Evolutionary conservation across 2,888 invertebrate species (phyloP).

Genomic region (Hybos culiciformis): DNA sequence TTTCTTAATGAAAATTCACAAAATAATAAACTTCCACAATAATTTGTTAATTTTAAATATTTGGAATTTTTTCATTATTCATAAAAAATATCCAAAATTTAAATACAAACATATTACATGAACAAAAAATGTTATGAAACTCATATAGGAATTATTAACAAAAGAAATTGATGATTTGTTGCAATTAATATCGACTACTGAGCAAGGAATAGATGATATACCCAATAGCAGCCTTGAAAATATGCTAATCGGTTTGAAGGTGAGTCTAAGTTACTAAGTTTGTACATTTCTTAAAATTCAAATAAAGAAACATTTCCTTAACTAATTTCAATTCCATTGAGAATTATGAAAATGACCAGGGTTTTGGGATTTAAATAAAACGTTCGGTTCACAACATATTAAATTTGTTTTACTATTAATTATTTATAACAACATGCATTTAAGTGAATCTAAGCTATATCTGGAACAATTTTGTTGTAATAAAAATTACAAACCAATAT

Average conservation of each 20-base stretch:
- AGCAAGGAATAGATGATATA: slow-evolving; percentile 51
- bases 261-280: slow-evolving; percentile 35
- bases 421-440: too few relatives aligned
- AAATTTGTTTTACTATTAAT: too few relatives aligned
- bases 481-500: too few relatives aligned
- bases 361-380: too few relatives aligned
- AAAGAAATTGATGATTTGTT: slow-evolving; percentile 58
- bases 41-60: too few relatives aligned
- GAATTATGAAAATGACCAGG: background rate
- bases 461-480: too few relatives aligned
- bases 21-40: background rate
- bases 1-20: background rate
- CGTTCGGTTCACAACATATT: too few relatives aligned
- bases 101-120: background rate
- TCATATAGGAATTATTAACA: slow-evolving; percentile 46
- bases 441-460: too few relatives aligned
- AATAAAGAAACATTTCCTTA: background rate
- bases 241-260: slow-evolving; percentile 59
- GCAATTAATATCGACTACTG: slow-evolving; percentile 50
- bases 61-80: background rate
- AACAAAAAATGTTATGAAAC: background rate
- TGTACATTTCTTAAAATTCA: background rate
- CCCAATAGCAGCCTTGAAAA: slow-evolving; percentile 56
- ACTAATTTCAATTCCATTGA: background rate
- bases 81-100: background rate